These are phyloP conservation scores for Mus spicilegus DNA, from an alignment of 2,113 vertebrate species.

Conservation along the genomic window DNA sequence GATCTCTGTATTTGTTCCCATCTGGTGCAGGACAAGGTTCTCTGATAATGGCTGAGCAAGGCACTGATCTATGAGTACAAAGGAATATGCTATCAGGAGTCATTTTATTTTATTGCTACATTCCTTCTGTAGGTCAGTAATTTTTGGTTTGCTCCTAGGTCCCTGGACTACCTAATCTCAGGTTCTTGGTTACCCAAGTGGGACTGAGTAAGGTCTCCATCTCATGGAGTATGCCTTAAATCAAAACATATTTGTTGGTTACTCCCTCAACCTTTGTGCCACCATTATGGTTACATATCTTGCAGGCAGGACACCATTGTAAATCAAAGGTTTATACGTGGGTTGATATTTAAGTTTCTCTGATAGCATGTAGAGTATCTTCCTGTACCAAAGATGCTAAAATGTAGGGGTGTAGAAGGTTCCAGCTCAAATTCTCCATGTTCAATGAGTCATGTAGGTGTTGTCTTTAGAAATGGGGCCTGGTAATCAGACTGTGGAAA, in stretches of 20 bases:
- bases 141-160: neutral
- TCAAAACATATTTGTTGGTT: neutral
- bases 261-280: neutral
- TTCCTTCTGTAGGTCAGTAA: neutral
- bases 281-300: neutral
- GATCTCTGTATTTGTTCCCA: neutral
- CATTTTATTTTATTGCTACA: neutral
- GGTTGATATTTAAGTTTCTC: neutral
- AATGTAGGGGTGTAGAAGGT: neutral
- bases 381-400: neutral
- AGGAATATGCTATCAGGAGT: neutral
- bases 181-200: neutral
- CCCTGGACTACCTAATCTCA: neutral
- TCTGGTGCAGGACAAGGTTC: neutral
- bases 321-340: neutral
- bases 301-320: neutral
- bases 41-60: neutral
- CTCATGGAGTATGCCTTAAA: neutral
- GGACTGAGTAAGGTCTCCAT: neutral
- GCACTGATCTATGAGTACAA: neutral
- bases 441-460: neutral
- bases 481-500: neutral
- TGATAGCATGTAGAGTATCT: no score
- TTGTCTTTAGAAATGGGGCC: neutral
- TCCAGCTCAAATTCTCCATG: neutral